A percentile compares a stretch with the other conserved stretches of the same genome.
phyloP scores from a whole-genome alignment of 2,113 vertebrate genomes.

The Urocitellus parryii region DNA sequence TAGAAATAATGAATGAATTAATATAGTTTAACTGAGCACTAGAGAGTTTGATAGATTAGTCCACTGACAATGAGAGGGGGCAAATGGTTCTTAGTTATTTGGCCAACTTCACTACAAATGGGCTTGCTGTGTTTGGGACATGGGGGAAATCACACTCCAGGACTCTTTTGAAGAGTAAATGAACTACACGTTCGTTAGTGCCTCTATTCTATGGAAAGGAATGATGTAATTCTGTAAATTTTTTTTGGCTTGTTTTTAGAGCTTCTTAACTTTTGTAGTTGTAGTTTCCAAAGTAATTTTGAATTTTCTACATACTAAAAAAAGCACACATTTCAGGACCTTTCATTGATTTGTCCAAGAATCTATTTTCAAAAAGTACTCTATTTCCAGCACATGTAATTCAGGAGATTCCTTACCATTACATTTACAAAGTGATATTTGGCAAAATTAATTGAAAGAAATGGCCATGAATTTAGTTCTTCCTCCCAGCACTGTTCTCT shows the following conservation, averaged over 20 bases:
- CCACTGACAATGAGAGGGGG: background rate
- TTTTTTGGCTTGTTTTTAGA: background rate
- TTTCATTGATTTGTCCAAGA: constrained; percentile 35
- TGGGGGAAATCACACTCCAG: background rate
- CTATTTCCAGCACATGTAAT: constrained; percentile 16
- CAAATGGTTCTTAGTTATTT: background rate
- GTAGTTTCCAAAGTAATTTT: constrained; percentile 30
- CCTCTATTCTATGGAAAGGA: background rate
- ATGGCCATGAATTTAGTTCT: constrained; percentile 74
- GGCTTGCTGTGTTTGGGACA: background rate
- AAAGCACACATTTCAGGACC: background rate
- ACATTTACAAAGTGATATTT: constrained; percentile 77
- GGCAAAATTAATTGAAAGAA: constrained; percentile 82
- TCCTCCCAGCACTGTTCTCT: constrained; percentile 77
- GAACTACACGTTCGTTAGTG: background rate
- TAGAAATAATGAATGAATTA: constrained; percentile 25
- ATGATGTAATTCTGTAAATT: background rate
- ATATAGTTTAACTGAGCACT: background rate
- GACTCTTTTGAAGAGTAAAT: constrained; percentile 25
- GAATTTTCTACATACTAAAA: constrained; percentile 1
- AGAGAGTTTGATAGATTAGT: constrained; percentile 23
- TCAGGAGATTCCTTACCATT: background rate
- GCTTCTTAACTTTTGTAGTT: background rate
- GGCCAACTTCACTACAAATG: background rate
- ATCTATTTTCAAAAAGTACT: constrained; percentile 43